These are phyloP conservation scores for Athene noctua DNA, from an alignment of 2,113 vertebrate genomes.

Conservation along the genomic window DNA sequence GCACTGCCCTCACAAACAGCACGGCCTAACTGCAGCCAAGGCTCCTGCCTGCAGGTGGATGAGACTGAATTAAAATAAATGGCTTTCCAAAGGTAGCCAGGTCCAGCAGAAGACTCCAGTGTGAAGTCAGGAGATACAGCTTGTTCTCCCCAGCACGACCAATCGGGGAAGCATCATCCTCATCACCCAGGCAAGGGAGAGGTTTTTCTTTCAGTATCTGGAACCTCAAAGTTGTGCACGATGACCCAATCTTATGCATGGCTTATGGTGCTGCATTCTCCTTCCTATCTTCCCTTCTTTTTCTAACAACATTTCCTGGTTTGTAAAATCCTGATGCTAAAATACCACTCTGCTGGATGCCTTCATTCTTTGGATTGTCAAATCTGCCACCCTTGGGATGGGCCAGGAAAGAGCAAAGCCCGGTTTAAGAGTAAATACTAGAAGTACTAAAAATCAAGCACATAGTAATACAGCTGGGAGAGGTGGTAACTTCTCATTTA, in stretches of 20 bases:
- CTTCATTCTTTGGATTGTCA: neutral
- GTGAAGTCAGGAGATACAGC: neutral
- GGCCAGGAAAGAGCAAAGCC: neutral
- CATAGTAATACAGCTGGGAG: neutral
- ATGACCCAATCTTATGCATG: too few species aligned
- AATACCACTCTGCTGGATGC: neutral
- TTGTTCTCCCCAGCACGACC: neutral
- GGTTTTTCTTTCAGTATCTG: neutral
- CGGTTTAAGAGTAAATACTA: neutral
- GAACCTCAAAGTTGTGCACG: neutral
- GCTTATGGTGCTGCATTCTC: neutral
- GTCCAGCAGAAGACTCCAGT: neutral
- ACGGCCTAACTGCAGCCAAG: neutral
- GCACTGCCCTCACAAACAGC: neutral
- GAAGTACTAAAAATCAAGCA: neutral
- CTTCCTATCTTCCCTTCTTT: accelerated
- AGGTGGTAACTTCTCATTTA: neutral
- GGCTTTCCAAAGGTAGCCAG: neutral
- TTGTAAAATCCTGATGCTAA: accelerated
- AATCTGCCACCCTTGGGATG: neutral
- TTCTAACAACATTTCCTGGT: neutral
- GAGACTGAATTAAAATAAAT: neutral
- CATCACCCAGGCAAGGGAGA: neutral
- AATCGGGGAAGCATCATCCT: accelerated
- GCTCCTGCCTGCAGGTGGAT: neutral